Evolutionary conservation across 2,113 vertebrate genomes (phyloP), one percentile per base, ranked within the genome.

Genomic region (Pycnonotus jocosus): DNA sequence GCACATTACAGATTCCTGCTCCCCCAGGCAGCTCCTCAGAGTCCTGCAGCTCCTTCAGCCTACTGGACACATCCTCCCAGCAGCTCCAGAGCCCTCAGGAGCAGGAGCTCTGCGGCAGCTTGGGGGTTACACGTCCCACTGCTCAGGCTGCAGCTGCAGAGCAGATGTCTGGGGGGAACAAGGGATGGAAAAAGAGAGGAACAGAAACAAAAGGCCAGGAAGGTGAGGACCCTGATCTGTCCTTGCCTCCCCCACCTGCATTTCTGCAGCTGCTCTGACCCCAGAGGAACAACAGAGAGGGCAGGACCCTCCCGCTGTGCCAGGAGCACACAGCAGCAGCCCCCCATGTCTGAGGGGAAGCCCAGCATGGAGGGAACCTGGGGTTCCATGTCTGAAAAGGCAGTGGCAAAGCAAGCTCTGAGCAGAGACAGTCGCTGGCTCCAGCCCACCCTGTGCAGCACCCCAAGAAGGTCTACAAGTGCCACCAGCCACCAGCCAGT

Each of bases 161-260:
- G 80, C 95, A 97, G 92, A 95, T 94, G 94, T 83, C 56, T 88
- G 80, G 11, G 37, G 45, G 48, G 35, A 92, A 51, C 21, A 44
- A 38, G 80, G 80, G 65, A 73, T 76, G 64, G 68, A 88, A 71
- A 62, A 78, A 80, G 2, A 79, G 31, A 44, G 85, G 66, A 94
- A 85, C 28, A 88, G 86, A 84, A 93, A 96, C 91, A 92, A 92
- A 94, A 77, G 80, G 83, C 83, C 80, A 86, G 91, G 91, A 90
- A 92, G 88, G 86, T 72, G 68, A 86, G 81, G 76, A 80, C 54
- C 88, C 76, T 35, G 47, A 50, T 58, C 54, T 2, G 1, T 83
- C 82, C 71, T 87, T 47, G n/a, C 37, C 71, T 87, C 18, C n/a
- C 40, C 53, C 84, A 91, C 53, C 90, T 92, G 88, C 58, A 16